These are phyloP conservation scores for Fregetta grallaria DNA, from an alignment of 2,113 vertebrate genomes.

Conservation along the genomic window DNA sequence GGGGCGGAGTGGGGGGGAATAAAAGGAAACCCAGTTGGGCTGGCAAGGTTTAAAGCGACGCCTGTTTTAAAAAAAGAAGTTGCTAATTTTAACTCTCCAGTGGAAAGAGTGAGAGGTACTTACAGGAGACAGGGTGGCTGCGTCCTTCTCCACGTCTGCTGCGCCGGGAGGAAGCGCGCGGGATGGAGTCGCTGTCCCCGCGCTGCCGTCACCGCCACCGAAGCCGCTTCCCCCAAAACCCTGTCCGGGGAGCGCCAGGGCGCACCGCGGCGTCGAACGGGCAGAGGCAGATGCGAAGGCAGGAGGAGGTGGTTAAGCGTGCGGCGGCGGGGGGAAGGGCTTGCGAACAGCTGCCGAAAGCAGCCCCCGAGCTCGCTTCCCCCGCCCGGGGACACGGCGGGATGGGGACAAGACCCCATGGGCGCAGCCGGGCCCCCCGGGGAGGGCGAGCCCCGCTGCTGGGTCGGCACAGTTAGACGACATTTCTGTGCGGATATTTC, in stretches of 20 bases:
- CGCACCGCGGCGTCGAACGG: background rate
- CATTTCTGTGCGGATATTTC: background rate
- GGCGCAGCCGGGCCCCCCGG: background rate
- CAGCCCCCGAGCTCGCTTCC: background rate
- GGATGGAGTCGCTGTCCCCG: background rate
- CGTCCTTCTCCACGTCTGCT: conserved; percentile 14
- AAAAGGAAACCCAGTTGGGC: conserved; percentile 24
- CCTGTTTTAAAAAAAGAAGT: conserved; percentile 36
- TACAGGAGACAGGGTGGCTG: conserved; percentile 42
- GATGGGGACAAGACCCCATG: background rate
- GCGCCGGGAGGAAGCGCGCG: background rate
- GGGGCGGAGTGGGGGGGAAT: background rate
- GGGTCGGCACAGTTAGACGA: background rate
- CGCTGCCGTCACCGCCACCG: background rate
- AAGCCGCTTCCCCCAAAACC: background rate
- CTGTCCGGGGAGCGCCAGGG: background rate
- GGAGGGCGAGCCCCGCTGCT: background rate
- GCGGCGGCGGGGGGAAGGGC: background rate
- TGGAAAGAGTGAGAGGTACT: conserved; percentile 65
- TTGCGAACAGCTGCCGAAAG: background rate
- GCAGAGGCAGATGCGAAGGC: conserved; percentile 34
- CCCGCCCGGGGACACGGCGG: background rate
- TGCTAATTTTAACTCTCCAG: conserved; percentile 67
- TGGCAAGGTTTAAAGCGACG: conserved; percentile 17
- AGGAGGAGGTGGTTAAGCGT: conserved; percentile 16